Conservation (phyloP, 2,888 invertebrate genomes). For the Encarsia formosa region DNA sequence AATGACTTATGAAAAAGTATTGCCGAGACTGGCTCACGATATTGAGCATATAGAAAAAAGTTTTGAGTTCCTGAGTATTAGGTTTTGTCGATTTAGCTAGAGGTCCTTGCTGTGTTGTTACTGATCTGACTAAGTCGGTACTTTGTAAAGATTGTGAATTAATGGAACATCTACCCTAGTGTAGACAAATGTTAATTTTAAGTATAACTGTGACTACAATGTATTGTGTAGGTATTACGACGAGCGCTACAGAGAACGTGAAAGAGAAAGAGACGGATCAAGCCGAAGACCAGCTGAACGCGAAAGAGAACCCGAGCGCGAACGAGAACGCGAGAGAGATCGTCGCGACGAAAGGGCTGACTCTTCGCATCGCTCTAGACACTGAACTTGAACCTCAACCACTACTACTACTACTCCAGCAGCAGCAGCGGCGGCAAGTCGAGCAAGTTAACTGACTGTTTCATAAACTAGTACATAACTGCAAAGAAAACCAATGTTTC, state of each 20-base stretch:
- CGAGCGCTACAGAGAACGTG: conserved; percentile 68
- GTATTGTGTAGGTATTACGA: conserved; percentile 72
- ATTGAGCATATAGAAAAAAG: too few species aligned
- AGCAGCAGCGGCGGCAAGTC: background rate
- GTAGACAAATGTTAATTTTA: conserved; percentile 22
- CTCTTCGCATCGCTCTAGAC: conserved; percentile 64
- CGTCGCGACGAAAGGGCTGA: conserved; percentile 61
- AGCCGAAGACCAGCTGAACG: conserved; percentile 57
- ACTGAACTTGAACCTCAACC: conserved; percentile 49
- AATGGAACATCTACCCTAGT: conserved; percentile 20
- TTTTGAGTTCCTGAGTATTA: too few species aligned
- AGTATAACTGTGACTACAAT: conserved; percentile 25
- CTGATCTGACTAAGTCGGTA: too few species aligned
- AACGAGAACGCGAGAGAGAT: conserved; percentile 63
- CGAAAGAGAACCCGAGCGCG: conserved; percentile 63
- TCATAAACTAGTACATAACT: too few species aligned
- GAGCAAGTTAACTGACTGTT: too few species aligned
- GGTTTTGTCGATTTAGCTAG: too few species aligned
- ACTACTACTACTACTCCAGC: background rate
- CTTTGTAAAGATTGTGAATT: too few species aligned
- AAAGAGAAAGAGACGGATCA: conserved; percentile 60
- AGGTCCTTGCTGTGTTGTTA: too few species aligned
- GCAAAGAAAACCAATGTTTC: too few species aligned
- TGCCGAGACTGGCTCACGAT: too few species aligned
- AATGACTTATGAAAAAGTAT: too few species aligned